Percentiles rank a stretch among this genome's conserved stretches.
These are phyloP conservation scores for Aythya baeri DNA, from an alignment of 2,113 vertebrate species.

Conservation along the genomic window DNA sequence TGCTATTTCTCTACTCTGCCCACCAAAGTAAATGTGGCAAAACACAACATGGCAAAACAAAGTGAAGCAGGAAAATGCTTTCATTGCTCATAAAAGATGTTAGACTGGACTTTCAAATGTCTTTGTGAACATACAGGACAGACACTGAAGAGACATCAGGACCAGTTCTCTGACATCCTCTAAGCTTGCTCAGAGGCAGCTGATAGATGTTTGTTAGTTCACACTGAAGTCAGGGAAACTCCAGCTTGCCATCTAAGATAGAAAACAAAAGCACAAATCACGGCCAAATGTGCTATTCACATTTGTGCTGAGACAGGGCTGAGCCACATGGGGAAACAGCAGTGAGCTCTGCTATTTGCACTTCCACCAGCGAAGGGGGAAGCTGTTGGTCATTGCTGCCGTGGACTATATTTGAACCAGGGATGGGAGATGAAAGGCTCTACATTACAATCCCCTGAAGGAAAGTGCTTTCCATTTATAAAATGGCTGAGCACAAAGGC, in stretches of 20 bases:
- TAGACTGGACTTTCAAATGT: background rate
- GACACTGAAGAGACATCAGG: background rate
- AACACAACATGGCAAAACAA: background rate
- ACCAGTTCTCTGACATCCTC: background rate
- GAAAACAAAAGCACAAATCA: conserved; percentile 13
- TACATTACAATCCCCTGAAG: conserved; percentile 52
- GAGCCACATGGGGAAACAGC: background rate
- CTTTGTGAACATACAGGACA: background rate
- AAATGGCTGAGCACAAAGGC: conserved; percentile 35
- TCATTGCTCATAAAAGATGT: background rate
- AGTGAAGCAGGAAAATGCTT: background rate
- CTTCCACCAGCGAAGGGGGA: background rate
- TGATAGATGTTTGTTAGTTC: background rate
- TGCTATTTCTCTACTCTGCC: background rate
- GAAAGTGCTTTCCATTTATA: conserved; percentile 32
- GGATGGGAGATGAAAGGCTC: conserved; percentile 34
- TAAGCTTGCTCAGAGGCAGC: background rate
- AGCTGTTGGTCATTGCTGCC: background rate
- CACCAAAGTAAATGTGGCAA: background rate
- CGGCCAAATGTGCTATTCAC: background rate
- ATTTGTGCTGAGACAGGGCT: background rate
- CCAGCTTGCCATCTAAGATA: background rate
- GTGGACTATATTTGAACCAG: conserved; percentile 49
- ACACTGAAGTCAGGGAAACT: background rate
- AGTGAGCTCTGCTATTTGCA: background rate